Base-by-base conservation (phyloP, 2,113 vertebrate species). In the Forbesichthys agassizii region DNA sequence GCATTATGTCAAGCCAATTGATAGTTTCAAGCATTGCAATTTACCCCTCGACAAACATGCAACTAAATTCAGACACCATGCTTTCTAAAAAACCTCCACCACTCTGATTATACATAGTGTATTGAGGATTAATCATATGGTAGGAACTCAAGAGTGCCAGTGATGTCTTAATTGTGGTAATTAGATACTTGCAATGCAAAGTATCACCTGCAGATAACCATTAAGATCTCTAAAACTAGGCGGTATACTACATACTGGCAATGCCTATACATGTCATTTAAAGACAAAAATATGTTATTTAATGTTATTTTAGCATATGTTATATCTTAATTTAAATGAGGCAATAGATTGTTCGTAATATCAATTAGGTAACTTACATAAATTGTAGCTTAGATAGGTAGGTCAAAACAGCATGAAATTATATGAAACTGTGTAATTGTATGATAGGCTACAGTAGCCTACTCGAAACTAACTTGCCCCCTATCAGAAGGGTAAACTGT, bases 131-230 rank as follows among this genome's bases (percentile, higher is more conserved):
- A 61, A 72, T 61, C 68, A 65, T 74, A 3, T 49, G 48, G 14
- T 27, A 53, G 69, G 53, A 75, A 73, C 51, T 54, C 16, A 3
- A 51, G 48, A 66, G 75, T 54, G 66, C 11, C 47, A 64, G 70
- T 59, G 83, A 85, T 61, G 74, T 42, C 64, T 76, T 83, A 85
- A 91, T 86, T 66, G 88, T 81, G 74, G 81, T 87, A 82, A 90
- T 90, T 80, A 87, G 68, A 75, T 58, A 72, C 66, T 81, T 77
- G 52, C 68, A 49, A 55, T 11, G n/a, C 16, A 2, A 66, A 75
- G 54, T 52, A 48, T 59, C 61, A 66, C 73, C 76, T 77, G 62
- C 68, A 81, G 11, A 77, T 64, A 33, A 65, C 68, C 70, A 20
- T 13, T n/a, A 18, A 48, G n/a, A 72, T 48, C 53, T 64, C 33